These are phyloP conservation scores for Saguinus imperator DNA, from an alignment of 2,113 vertebrate species.

Conservation along the genomic window DNA sequence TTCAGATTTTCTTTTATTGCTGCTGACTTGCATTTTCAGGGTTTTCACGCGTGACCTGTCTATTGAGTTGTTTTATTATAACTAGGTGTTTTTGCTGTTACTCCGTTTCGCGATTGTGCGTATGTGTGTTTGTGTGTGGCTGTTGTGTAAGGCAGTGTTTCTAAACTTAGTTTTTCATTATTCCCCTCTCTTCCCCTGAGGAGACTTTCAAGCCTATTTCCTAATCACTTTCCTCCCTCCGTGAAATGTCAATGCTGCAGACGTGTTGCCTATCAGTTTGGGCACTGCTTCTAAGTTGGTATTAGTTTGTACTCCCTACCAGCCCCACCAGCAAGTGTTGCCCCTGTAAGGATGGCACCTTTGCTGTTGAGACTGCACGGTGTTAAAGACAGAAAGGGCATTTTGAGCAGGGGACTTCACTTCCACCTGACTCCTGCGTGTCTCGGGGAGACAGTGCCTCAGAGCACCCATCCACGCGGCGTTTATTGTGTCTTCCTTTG, in stretches of 20 bases:
- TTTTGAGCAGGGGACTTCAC: neutral
- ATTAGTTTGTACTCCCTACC: neutral
- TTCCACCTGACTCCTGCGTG: neutral
- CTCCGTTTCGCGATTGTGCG: neutral
- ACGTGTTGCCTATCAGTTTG: neutral
- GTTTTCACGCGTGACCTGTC: neutral
- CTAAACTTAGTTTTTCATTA: neutral
- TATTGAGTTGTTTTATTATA: neutral
- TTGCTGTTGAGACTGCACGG: neutral
- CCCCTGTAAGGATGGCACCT: neutral
- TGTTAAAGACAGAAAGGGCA: neutral
- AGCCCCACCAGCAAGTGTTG: too few species aligned
- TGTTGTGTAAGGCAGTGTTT: neutral
- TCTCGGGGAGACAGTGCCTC: neutral
- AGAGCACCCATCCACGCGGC: rapidly evolving
- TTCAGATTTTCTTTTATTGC: neutral
- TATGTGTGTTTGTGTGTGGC: neutral
- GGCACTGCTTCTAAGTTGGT: neutral
- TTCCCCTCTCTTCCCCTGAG: neutral
- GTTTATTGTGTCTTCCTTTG: neutral
- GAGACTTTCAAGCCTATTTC: neutral
- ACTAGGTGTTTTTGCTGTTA: neutral
- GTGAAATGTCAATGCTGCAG: neutral
- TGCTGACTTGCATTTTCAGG: neutral
- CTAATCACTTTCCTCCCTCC: neutral